Evolutionary conservation across 2,113 vertebrate genomes (phyloP), one percentile per base, ranked within the genome.

Genomic region (Empidonax traillii): DNA sequence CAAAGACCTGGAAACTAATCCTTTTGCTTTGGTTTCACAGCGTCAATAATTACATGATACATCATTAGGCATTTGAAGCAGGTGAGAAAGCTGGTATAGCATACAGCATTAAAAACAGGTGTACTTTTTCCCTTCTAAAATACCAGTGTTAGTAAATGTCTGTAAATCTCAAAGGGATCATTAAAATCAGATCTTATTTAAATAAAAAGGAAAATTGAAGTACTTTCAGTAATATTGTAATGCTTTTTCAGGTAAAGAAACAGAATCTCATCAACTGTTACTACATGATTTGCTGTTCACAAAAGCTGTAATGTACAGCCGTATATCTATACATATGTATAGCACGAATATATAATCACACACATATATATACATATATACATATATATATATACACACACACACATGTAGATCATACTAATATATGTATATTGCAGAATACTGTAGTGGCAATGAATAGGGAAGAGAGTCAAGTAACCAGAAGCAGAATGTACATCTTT

Each of bases 201-300:
- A 83, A 66, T 19, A 14, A 33, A 71, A 59, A 23, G 19, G n/a
- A 76, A 89, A 77, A 66, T 1, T 14, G 8, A 80, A 67, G 13
- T n/a, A 67, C 18, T 76, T 74, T 71, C 43, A 83, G 18, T 21
- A 44, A 44, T n/a, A 88, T 23, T 35, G 11, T 49, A 69, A 61
- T 22, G 16, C 1, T 37, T 61, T 63, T 75, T 62, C 1, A 5
- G 16, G n/a, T 61, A 31, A 80, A 61, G n/a, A 77, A 61, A 10
- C 15, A 47, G 33, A 47, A 37, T 46, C 19, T 73, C 0, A 0
- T 28, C 12, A 19, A 43, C 10, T 1, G 4, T 51, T 47, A 4
- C 20, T 65, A 68, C 2, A 0, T 14, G 10, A 86, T 51, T 71
- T 59, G 8, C 16, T 58, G 2, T 63, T 74, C 14, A 46, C 14